phyloP scores from a whole-genome alignment of 2,113 vertebrate species.

The Pristiophorus japonicus region DNA sequence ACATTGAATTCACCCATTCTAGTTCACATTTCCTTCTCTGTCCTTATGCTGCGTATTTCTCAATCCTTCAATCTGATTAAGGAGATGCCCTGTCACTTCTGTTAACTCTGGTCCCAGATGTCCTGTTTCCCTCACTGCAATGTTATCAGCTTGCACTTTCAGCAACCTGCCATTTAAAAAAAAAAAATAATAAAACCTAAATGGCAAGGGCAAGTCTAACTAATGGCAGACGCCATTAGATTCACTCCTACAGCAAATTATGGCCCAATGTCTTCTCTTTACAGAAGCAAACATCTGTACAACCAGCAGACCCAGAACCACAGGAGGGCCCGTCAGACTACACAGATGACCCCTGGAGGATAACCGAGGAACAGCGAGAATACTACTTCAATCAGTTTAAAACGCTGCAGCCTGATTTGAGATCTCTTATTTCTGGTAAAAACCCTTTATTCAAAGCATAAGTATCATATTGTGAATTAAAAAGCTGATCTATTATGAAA shows the following conservation, averaged over 20 bases:
- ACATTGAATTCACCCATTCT: no score
- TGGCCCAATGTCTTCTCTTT: background rate
- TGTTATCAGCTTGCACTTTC: background rate
- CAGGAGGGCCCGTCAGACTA: slow-evolving; percentile 60
- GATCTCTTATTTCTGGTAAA: slow-evolving; percentile 80
- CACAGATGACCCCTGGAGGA: slow-evolving; percentile 86
- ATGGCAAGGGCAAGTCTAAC: background rate
- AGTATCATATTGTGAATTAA: background rate
- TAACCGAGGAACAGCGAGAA: slow-evolving; percentile 87
- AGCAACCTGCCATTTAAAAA: background rate
- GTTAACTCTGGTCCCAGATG: no score
- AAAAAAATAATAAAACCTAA: background rate
- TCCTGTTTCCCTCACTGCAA: no score
- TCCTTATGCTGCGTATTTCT: no score
- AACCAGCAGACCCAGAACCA: slow-evolving; percentile 61
- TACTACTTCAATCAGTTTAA: slow-evolving; percentile 91
- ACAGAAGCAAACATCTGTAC: background rate
- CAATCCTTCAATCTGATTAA: no score
- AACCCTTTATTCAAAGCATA: background rate
- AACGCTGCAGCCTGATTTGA: slow-evolving; percentile 79
- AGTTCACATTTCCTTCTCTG: no score
- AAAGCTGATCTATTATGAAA: background rate
- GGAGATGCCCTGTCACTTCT: no score
- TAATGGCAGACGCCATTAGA: background rate
- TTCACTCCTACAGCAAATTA: background rate